These are phyloP conservation scores for Drosophila mulleri DNA, from an alignment of 2,888 invertebrate species.

Conservation along the genomic window DNA sequence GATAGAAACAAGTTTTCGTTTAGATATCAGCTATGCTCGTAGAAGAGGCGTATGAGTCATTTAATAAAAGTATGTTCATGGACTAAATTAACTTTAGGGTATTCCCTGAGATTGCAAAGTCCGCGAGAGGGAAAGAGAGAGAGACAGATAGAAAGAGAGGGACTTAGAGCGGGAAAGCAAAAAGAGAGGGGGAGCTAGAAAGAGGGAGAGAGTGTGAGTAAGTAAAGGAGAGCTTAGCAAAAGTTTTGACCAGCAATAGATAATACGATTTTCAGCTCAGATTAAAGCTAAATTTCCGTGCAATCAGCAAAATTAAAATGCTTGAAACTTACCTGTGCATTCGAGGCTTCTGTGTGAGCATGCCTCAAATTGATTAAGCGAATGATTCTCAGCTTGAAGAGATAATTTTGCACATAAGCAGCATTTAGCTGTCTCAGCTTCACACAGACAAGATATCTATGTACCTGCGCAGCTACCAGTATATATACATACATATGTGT, in stretches of 20 bases:
- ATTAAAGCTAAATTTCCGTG: not conserved
- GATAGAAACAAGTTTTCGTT: not conserved
- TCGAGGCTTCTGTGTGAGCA: not conserved
- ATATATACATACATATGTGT: not conserved
- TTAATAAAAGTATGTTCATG: too few species aligned
- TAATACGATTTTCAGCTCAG: not conserved
- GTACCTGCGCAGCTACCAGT: not conserved
- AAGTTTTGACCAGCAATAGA: not conserved
- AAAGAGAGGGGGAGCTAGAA: too few species aligned
- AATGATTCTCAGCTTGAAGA: not conserved
- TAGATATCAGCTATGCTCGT: not conserved
- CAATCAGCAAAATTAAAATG: not conserved
- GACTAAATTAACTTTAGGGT: not conserved
- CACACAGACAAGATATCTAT: not conserved
- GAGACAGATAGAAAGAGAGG: too few species aligned
- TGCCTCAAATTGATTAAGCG: not conserved
- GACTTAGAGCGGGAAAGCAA: too few species aligned
- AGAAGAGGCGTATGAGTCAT: slow-evolving; percentile 19
- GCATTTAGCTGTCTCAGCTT: not conserved
- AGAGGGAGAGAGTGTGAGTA: too few species aligned
- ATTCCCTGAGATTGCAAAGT: not conserved
- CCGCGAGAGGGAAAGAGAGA: too few species aligned
- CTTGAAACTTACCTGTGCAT: not conserved
- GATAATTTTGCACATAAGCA: not conserved
- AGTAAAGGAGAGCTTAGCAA: too few species aligned